Evolutionary conservation across 2,113 vertebrate genomes (phyloP).

Genomic region (Upupa epops): DNA sequence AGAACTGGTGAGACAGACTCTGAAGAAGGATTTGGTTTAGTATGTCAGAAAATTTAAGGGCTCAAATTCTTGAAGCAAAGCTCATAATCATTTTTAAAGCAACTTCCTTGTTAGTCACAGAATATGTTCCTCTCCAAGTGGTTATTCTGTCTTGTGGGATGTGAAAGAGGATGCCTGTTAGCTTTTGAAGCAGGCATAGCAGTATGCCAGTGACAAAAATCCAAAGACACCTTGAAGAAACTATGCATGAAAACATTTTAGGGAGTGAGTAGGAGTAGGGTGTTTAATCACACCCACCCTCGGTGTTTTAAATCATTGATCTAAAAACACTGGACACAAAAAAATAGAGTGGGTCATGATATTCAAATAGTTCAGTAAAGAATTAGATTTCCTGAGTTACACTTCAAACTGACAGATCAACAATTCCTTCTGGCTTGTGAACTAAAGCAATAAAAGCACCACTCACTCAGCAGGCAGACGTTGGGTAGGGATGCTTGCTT

Average conservation of each 20-base stretch:
- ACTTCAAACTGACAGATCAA: background rate
- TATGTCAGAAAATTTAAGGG: background rate
- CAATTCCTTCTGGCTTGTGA: background rate
- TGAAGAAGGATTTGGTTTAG: background rate
- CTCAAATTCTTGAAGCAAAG: background rate
- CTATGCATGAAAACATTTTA: background rate
- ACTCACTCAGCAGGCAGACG: rapidly evolving
- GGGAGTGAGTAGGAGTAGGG: background rate
- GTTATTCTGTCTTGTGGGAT: background rate
- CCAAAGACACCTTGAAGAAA: background rate
- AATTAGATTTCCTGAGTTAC: background rate
- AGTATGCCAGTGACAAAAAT: background rate
- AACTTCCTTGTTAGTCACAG: background rate
- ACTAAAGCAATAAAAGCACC: background rate
- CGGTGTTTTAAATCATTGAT: background rate
- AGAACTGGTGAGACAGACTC: background rate
- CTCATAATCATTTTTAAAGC: background rate
- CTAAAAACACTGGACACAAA: background rate
- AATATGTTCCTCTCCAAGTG: background rate
- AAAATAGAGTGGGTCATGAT: background rate
- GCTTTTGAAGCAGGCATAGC: background rate
- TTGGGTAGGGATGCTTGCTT: background rate
- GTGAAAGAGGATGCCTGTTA: background rate
- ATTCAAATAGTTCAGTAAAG: background rate
- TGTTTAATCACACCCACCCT: background rate